Conservation (phyloP, 92 coral and sea anemone species). For the Galaxea fascicularis region DNA sequence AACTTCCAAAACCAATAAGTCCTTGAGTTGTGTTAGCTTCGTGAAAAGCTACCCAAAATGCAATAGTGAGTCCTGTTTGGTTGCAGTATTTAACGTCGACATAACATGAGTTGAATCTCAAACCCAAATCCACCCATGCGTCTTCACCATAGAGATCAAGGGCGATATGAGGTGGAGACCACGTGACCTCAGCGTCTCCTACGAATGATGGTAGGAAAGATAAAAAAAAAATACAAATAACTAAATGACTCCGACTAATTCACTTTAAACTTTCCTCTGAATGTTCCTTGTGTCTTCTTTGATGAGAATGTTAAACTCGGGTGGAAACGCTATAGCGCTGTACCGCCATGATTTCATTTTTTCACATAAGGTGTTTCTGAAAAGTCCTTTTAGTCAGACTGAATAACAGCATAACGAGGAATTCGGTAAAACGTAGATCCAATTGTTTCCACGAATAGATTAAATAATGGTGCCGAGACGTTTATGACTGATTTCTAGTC, state of each 20-base stretch:
- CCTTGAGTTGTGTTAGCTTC: constrained; percentile 34
- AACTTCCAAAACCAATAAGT: constrained; percentile 57
- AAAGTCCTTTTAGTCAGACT: too few species aligned
- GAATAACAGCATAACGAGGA: too few species aligned
- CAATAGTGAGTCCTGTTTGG: constrained; percentile 67
- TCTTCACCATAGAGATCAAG: constrained; percentile 43
- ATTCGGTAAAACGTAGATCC: too few species aligned
- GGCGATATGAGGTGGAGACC: constrained; percentile 46
- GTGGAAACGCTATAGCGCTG: too few species aligned
- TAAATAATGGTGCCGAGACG: too few species aligned
- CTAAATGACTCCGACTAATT: background rate
- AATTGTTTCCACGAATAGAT: too few species aligned
- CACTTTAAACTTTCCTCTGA: too few species aligned
- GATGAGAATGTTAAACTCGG: too few species aligned
- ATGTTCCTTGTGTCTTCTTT: too few species aligned
- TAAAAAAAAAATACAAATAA: background rate
- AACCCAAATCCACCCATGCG: constrained; percentile 76
- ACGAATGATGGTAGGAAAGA: background rate
- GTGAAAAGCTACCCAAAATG: constrained; percentile 69
- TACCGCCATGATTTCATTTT: too few species aligned
- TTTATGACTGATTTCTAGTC: too few species aligned
- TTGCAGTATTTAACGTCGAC: constrained; percentile 67
- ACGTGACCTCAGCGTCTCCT: constrained; percentile 60
- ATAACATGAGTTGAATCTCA: constrained; percentile 62
- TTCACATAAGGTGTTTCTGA: too few species aligned